Percentiles rank a stretch among this genome's conserved stretches.
Conservation (phyloP, 2,888 invertebrate genomes). For the Dinocampus coccinellae region DNA sequence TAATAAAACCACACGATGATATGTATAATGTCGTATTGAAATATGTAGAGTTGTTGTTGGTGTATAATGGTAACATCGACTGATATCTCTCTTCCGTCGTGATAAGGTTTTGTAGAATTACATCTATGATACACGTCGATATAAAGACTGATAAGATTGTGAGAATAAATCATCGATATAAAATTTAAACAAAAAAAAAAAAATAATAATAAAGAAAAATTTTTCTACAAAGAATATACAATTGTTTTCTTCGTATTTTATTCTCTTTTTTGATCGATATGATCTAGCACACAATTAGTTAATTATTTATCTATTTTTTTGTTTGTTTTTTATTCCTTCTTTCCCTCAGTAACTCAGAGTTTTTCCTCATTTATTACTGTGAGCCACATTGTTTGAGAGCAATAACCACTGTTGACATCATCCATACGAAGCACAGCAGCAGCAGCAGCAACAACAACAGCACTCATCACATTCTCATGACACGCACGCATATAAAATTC, state of each 20-base stretch:
- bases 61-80: background rate
- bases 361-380: slow-evolving; percentile 12
- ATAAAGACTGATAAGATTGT: background rate
- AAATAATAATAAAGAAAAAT: background rate
- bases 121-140: background rate
- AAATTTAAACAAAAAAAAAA: background rate
- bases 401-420: slow-evolving; percentile 31
- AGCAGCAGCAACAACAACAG: too few relatives aligned
- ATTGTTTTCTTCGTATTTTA: background rate
- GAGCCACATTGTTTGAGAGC: slow-evolving; percentile 8
- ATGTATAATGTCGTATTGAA: background rate
- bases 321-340: background rate
- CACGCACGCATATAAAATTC: slow-evolving; percentile 12
- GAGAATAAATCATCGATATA: background rate
- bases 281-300: background rate
- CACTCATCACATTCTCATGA: slow-evolving; percentile 20
- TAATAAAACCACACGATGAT: too few relatives aligned
- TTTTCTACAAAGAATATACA: background rate
- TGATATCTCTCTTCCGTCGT: slow-evolving; percentile 5
- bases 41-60: background rate
- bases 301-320: background rate
- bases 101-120: slow-evolving; percentile 3
- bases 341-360: background rate
- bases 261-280: background rate
- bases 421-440: background rate